Evolutionary conservation across 2,888 invertebrate genomes (phyloP), one percentile per base, ranked within the genome.

Genomic region (Dolichomitus sp.): DNA sequence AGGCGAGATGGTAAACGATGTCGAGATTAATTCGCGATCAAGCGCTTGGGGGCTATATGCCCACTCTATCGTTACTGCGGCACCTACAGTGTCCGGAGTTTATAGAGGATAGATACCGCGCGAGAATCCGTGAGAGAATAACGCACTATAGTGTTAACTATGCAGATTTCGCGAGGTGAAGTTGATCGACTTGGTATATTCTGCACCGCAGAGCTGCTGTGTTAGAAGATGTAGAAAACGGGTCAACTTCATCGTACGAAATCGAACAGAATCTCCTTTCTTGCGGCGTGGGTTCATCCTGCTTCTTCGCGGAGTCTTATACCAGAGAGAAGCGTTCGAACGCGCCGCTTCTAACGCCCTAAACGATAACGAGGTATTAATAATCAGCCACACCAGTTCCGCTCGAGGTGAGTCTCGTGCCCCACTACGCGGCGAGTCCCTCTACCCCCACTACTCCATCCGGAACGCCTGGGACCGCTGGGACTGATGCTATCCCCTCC

Each of bases 281-380:
- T 45, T 57, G 61, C 30, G 17, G 45, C 65, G 75, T 75, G 70
- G 80, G 65, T 65, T 69, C 70, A 70, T 65, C 12, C 19, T 19
- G 54, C 12, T 65, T 54, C 52, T 42, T 14, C 52, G 30, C 48
- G 37, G 48, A 27, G n/a, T 7, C 42, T 33, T 61, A 37, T n/a
- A 30, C 37, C 33, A 23, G 50, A 19, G 61, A 61, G 76, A 48
- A 48, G 52, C 57, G 68, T 50, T 70, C 73, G 59, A 59, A 61
- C 66, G 74, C 52, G 65, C 66, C 40, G 54, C 59, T 54, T 82
- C 76, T 80, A 83, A 83, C 81, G 76, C 83, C 81, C 79, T 84
- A 85, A 86, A 86, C 90, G 91, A 90, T 92, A 92, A 92, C 91
- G 89, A 92, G 92, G 89, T 90, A 91, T 90, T 91, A 90, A 92